Evolutionary conservation across 2,113 vertebrate species (phyloP).

Genomic region (Desmodus rotundus): DNA sequence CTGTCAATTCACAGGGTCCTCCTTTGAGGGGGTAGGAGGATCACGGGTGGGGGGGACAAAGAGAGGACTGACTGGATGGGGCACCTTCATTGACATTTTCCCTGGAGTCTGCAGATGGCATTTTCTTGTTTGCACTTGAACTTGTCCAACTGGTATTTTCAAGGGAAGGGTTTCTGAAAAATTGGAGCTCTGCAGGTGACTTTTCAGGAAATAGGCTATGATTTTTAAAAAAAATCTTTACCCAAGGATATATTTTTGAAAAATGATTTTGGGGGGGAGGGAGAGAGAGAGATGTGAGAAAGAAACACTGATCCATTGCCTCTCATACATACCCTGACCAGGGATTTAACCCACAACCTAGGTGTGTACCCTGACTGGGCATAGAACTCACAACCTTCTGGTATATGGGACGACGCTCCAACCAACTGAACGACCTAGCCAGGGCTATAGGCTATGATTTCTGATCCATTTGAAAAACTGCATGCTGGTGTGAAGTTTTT

Average conservation of each 20-base stretch:
- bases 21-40: neutral
- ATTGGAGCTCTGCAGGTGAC: neutral
- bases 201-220: conserved; percentile 43
- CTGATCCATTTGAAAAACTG: conserved; percentile 32
- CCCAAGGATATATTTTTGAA: too few relatives aligned
- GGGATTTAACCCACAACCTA: too few relatives aligned
- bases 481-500: neutral
- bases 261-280: too few relatives aligned
- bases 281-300: too few relatives aligned
- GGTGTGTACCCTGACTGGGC: too few relatives aligned
- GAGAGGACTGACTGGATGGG: neutral
- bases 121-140: conserved; percentile 17
- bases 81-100: neutral
- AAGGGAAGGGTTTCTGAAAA: conserved; percentile 36
- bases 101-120: neutral
- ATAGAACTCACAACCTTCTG: too few relatives aligned
- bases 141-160: conserved; percentile 40
- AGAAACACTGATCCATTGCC: too few relatives aligned
- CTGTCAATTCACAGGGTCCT: conserved; percentile 1
- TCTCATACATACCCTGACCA: too few relatives aligned
- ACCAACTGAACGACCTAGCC: too few relatives aligned
- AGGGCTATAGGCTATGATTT: neutral
- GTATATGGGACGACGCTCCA: too few relatives aligned
- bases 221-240: too few relatives aligned
- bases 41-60: conserved; percentile 12